Conservation (phyloP, 1,140 invertebrate genomes). For the Samia ricini region DNA sequence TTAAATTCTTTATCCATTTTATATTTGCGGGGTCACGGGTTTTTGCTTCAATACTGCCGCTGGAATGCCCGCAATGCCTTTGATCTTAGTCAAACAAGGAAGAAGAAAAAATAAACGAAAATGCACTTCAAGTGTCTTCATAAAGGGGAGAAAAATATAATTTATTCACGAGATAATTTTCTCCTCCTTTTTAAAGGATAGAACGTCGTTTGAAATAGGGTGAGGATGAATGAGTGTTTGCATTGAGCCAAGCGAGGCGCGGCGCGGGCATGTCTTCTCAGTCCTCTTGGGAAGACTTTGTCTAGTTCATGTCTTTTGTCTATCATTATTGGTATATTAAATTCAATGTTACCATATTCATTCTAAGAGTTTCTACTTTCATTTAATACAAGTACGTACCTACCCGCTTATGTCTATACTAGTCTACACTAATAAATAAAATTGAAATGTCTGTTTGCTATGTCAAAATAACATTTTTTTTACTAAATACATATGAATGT, state of each 20-base stretch:
- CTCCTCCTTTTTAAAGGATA: conserved; percentile 61
- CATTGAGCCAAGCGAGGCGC: conserved; percentile 30
- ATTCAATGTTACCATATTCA: not conserved
- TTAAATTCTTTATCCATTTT: conserved; percentile 73
- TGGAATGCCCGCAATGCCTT: conserved; percentile 69
- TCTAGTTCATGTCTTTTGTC: conserved; percentile 30
- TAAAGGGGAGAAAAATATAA: conserved; percentile 74
- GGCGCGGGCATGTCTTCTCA: conserved; percentile 17
- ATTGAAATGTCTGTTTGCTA: too few relatives aligned
- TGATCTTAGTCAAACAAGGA: conserved; percentile 66
- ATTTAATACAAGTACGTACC: too few relatives aligned
- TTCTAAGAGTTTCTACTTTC: too few relatives aligned
- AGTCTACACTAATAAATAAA: too few relatives aligned
- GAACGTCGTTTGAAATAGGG: conserved; percentile 61
- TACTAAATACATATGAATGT: too few relatives aligned
- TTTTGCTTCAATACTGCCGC: conserved; percentile 18
- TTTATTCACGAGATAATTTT: conserved; percentile 77
- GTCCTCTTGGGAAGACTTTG: conserved; percentile 38
- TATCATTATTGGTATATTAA: conserved; percentile 13
- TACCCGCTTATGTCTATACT: too few relatives aligned
- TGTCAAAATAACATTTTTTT: too few relatives aligned
- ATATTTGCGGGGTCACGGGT: conserved; percentile 61
- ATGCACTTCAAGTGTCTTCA: conserved; percentile 75
- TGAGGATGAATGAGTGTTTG: conserved; percentile 61
- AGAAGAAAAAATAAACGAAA: conserved; percentile 66